Percentiles rank a stretch among this genome's conserved stretches.
Evolutionary conservation across 2,888 invertebrate species (phyloP).

Genomic region (Archaeoteleia sp.): DNA sequence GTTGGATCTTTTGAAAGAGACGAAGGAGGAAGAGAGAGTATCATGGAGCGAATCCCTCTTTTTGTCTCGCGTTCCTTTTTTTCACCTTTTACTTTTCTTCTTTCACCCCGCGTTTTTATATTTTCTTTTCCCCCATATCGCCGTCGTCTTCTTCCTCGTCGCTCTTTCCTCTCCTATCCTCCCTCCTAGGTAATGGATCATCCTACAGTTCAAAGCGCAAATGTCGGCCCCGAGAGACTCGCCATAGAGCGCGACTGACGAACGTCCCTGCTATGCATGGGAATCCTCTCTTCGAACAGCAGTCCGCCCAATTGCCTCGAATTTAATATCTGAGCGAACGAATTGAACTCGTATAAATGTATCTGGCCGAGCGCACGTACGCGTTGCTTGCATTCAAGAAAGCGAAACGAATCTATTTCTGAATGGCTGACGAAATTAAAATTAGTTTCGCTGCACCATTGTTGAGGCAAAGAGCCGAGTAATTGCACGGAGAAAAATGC

Average conservation of each 20-base stretch:
- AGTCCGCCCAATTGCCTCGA: constrained; percentile 22
- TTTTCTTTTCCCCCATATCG: constrained; percentile 18
- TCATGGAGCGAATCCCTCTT: constrained; percentile 33
- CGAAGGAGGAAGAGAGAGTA: constrained; percentile 36
- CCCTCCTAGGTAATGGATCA: constrained; percentile 28
- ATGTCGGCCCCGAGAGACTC: constrained; percentile 25
- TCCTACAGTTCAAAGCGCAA: constrained; percentile 35
- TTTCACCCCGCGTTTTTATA: constrained; percentile 12
- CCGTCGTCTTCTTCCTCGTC: constrained; percentile 21
- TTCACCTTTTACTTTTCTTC: constrained; percentile 18
- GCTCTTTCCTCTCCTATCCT: constrained; percentile 9
- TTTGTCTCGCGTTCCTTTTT: constrained; percentile 22
- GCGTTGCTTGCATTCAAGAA: constrained; percentile 9
- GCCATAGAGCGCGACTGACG: constrained; percentile 17
- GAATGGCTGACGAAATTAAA: constrained; percentile 21
- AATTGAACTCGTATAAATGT: constrained; percentile 2
- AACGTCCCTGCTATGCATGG: constrained; percentile 23
- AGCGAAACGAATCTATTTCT: constrained; percentile 13
- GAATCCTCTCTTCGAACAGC: constrained; percentile 13
- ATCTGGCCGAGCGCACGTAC: no score
- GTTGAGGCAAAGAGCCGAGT: constrained; percentile 8
- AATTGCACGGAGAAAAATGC: no score
- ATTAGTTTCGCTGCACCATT: constrained; percentile 1
- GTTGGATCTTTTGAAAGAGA: constrained; percentile 32
- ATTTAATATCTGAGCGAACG: constrained; percentile 31